A percentile compares a stretch with the other conserved stretches of the same genome.
phyloP scores from a whole-genome alignment of 1,140 invertebrate genomes.

The Drosophila erecta region DNA sequence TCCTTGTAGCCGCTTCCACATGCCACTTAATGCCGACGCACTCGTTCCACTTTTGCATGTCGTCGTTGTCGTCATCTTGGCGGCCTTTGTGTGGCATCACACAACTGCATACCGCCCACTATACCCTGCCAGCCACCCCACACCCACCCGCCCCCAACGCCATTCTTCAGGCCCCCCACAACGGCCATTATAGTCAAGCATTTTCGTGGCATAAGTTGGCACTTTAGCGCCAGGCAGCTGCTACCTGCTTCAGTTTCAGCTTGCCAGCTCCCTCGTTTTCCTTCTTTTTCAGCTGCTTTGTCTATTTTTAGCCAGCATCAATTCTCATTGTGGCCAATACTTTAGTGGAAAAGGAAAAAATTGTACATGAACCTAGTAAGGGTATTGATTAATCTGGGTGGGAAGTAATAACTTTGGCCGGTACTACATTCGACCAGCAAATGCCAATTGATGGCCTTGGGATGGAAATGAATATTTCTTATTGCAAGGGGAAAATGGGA shows the following conservation, averaged over 20 bases:
- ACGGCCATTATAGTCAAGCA: slow-evolving; percentile 80
- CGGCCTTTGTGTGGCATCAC: slow-evolving; percentile 56
- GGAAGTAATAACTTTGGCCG: not conserved
- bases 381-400: not conserved
- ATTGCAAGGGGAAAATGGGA: not conserved
- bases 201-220: slow-evolving; percentile 79
- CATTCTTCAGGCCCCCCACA: slow-evolving; percentile 53
- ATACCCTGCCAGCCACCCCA: not conserved
- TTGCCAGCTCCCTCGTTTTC: slow-evolving; percentile 23
- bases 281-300: not conserved
- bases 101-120: slow-evolving; percentile 62
- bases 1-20: slow-evolving; percentile 77
- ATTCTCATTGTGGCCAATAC: slow-evolving; percentile 22
- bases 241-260: slow-evolving; percentile 64
- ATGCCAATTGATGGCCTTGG: slow-evolving; percentile 12
- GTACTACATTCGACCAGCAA: not conserved
- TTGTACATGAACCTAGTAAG: slow-evolving; percentile 5
- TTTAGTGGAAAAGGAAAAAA: not conserved
- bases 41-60: slow-evolving; percentile 73
- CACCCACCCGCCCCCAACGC: not conserved
- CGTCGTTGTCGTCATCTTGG: slow-evolving; percentile 39
- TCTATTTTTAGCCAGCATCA: slow-evolving; percentile 28
- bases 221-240: slow-evolving; percentile 78
- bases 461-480: slow-evolving; percentile 2
- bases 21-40: slow-evolving; percentile 81